Evolutionary conservation across 2,797 vertebrate genomes (phyloP), one percentile per base, ranked within the genome.

Genomic region (Phrynocephalus vlangalii): DNA sequence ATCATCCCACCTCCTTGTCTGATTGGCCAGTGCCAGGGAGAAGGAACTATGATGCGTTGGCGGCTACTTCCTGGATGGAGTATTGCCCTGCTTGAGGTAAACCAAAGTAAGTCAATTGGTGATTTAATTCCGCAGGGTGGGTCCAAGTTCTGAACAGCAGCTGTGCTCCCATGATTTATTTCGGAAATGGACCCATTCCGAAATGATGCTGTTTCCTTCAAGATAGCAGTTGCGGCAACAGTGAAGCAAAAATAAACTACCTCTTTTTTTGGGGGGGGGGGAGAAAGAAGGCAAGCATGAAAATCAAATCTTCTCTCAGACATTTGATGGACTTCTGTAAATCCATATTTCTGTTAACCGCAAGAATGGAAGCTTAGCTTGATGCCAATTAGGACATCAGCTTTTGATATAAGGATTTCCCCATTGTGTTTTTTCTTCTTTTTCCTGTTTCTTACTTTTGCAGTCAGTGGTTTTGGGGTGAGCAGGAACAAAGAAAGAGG

Each of bases 341-440:
- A 90, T 88, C 88, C 82, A 92, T 92, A 85, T 90, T 93, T 91
- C 82, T 52, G 68, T 88, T 91, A 81, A 89, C 9, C 88, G 60
- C 22, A 56, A 88, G 89, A 52, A 81, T 8, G 63, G 68, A 91
- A 87, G 81, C 82, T 87, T 80, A 79, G 79, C 75, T 91, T 88
- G 85, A 91, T 82, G 71, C 85, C 88, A 95, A 91, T 94, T 92
- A 94, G 91, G 80, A 88, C 7, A 9, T 90, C 66, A 71, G 10
- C 83, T 90, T 90, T 91, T 90, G 84, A 86, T 94, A 91, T 94
- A 68, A 87, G 56, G 83, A 90, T 91, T 30, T 11, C 80, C 68
- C 50, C 89, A 86, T 82, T 73, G 88, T 82, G 79, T 87, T 68
- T 28, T 88, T 92, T 84, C 87, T 84, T 83, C 48, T 9, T 90